Percentiles rank a stretch among this genome's conserved stretches.
phyloP scores from a whole-genome alignment of 2,113 vertebrate species.

The Scopus umbretta region DNA sequence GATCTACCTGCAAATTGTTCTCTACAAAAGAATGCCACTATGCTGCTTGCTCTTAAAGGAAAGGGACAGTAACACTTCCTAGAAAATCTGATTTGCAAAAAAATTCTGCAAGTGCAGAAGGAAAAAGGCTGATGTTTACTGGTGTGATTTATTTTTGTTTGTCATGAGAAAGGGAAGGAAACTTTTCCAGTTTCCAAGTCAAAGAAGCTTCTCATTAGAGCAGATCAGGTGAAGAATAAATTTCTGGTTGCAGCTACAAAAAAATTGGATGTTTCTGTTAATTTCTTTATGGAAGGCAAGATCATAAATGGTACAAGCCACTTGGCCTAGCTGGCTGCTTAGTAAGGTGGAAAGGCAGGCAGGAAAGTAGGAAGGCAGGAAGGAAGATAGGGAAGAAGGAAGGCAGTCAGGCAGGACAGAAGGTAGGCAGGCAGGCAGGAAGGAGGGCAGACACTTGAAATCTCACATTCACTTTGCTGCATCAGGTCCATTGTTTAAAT shows the following conservation, averaged over 20 bases:
- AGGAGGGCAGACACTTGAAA: neutral
- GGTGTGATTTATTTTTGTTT: neutral
- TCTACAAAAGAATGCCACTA: neutral
- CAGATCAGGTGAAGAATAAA: neutral
- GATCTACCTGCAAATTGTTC: neutral
- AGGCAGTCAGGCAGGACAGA: neutral
- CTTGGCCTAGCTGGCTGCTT: neutral
- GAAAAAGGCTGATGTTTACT: neutral
- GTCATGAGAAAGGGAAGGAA: neutral
- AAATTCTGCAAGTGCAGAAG: neutral
- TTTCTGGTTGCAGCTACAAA: neutral
- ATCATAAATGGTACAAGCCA: neutral
- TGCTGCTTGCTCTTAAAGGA: neutral
- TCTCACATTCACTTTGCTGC: neutral
- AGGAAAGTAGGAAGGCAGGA: neutral
- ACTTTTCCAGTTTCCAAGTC: neutral
- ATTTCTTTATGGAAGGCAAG: neutral
- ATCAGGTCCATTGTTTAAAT: neutral
- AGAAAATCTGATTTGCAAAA: neutral
- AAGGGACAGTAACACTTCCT: neutral
- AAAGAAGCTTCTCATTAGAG: neutral
- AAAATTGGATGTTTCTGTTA: neutral
- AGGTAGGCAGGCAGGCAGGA: neutral
- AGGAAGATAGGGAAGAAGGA: no score
- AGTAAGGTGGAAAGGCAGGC: neutral